phyloP scores from a whole-genome alignment of 2,797 vertebrate genomes.

The Coreius guichenoti region DNA sequence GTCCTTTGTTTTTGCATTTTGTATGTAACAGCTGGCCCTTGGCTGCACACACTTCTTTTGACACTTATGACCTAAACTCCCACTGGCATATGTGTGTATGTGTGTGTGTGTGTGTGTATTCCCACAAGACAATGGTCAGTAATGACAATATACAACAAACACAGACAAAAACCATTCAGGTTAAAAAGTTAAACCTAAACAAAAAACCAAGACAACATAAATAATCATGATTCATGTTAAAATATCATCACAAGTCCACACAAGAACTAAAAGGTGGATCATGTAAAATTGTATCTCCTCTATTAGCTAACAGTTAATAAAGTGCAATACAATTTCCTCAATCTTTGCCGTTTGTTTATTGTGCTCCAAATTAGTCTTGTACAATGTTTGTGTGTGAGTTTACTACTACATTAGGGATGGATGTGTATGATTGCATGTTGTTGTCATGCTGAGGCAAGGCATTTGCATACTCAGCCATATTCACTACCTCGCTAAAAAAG shows the following conservation, averaged over 20 bases:
- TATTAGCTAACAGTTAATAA: not conserved
- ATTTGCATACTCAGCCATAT: slow-evolving; percentile 27
- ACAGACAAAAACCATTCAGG: not conserved
- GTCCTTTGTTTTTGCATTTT: slow-evolving; percentile 53
- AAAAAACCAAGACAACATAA: not conserved
- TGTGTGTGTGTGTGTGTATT: slow-evolving; percentile 42
- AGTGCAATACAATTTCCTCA: not conserved
- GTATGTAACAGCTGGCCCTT: slow-evolving; percentile 72
- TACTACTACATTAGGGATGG: not conserved
- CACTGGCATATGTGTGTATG: slow-evolving; percentile 27
- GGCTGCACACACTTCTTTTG: slow-evolving; percentile 58
- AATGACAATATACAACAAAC: not conserved
- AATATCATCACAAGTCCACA: not conserved
- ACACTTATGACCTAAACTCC: slow-evolving; percentile 52
- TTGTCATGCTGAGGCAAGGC: slow-evolving; percentile 53
- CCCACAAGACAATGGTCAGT: not conserved
- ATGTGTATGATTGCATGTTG: slow-evolving; percentile 17
- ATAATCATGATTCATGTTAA: not conserved
- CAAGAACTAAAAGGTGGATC: not conserved
- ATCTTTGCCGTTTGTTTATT: not conserved
- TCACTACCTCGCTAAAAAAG: slow-evolving; percentile 54
- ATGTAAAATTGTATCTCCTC: not conserved
- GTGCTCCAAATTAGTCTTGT: not conserved
- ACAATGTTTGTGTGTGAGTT: slow-evolving; percentile 8
- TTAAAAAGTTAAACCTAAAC: not conserved